Evolutionary conservation across 2,113 vertebrate species (phyloP), one percentile per base, ranked within the genome.

Genomic region (Chionodraco myersi): DNA sequence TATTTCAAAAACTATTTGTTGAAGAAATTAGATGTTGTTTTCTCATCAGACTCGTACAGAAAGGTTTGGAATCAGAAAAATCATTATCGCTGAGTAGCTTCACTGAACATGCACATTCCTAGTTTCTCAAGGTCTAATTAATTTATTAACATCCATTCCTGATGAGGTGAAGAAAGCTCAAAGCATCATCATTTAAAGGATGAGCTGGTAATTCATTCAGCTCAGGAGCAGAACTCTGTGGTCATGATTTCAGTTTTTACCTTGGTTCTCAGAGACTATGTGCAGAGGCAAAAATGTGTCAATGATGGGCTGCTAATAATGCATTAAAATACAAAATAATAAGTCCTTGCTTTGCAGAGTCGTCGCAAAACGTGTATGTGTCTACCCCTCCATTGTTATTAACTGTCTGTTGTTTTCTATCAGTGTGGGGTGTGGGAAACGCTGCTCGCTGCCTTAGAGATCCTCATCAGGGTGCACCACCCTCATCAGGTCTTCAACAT

Each of bases 381-480:
- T 79, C 8, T 57, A 8, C 26, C 36, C 8, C 59, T 69, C 23
- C 10, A 12, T 47, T 69, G 13, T 21, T 34, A 53, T 52, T 69
- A 23, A 15, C 23, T 75, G 1, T 66, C 41, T 70, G 26, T 88
- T 81, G 21, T 71, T 44, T 61, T 57, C 61, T 58, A 41, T 79
- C 83, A 99, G 98, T 90, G 86, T 78, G 97, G 98, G 26, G 97
- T 99, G 41, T 99, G 98, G 98, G 96, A 96, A 92, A 96, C 94
- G 0, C 92, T 99, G 16, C 92, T 99, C 9, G 92, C 95, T 26
- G 96, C 96, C 62, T 90, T 99, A 12, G 97, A 99, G 92, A 93
- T 96, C 77, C 96, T 99, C 66, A 99, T 99, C 90, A 91, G 97
- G 92, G 96, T 95, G 34, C 95, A 96, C 65, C 98, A 99, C 89